A percentile compares a stretch with the other conserved stretches of the same genome.
Conservation (phyloP, 2,113 vertebrate species). For the Caranx ignobilis region DNA sequence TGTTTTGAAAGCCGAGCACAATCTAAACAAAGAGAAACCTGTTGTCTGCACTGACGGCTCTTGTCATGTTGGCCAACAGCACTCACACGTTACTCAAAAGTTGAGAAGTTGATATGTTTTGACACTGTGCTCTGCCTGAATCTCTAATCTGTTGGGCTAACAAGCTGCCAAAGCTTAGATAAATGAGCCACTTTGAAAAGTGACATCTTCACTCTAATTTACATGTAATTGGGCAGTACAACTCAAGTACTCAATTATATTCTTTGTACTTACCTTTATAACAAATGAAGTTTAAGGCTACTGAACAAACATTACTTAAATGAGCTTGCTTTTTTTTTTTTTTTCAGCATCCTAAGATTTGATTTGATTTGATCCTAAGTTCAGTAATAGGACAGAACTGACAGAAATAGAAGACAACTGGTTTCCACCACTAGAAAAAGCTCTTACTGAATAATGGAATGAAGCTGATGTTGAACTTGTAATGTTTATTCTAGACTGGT, state of each 20-base stretch:
- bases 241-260: background rate
- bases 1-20: background rate
- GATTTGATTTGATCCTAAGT: too few relatives aligned
- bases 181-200: constrained; percentile 26
- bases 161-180: constrained; percentile 55
- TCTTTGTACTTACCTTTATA: too few relatives aligned
- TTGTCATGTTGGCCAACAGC: constrained; percentile 43
- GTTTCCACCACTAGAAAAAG: too few relatives aligned
- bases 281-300: too few relatives aligned
- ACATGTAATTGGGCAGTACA: constrained; percentile 41
- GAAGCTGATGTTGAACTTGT: too few relatives aligned
- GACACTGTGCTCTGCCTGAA: constrained; percentile 45
- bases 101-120: constrained; percentile 59
- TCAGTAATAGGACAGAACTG: too few relatives aligned
- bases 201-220: constrained; percentile 6
- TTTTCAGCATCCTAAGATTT: too few relatives aligned
- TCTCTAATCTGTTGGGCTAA: constrained; percentile 57
- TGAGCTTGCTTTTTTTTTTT: too few relatives aligned
- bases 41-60: constrained; percentile 25
- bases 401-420: too few relatives aligned
- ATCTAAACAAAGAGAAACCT: constrained; percentile 1
- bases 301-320: too few relatives aligned
- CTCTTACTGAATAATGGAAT: too few relatives aligned
- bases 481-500: too few relatives aligned
- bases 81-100: constrained; percentile 49